These are phyloP conservation scores for Hafferia zeledoni DNA, from an alignment of 2,797 vertebrate species.

Conservation along the genomic window DNA sequence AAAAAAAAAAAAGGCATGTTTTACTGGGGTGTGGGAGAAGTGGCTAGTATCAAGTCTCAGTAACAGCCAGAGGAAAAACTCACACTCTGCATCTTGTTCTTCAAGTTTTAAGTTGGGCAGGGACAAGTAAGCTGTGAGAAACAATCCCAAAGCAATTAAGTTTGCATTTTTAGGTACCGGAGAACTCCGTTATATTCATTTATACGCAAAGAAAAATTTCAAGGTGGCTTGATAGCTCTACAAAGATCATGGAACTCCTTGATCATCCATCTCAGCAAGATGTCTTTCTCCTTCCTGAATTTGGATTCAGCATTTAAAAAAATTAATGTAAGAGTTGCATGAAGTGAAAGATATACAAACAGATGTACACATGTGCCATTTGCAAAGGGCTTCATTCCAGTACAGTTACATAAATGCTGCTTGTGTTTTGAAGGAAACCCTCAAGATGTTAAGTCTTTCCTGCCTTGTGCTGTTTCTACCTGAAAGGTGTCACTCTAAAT, in stretches of 20 bases:
- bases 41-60: neutral
- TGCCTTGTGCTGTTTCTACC: neutral
- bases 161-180: neutral
- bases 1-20: neutral
- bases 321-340: accelerated
- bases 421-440: neutral
- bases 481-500: neutral
- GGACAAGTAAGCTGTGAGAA: neutral
- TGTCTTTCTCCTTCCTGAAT: neutral
- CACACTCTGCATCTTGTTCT: neutral
- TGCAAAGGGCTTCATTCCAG: neutral
- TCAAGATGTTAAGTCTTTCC: neutral
- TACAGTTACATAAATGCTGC: neutral
- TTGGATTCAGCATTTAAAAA: neutral
- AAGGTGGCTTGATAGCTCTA: neutral
- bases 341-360: neutral
- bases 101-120: slow-evolving; percentile 2
- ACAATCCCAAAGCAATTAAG: neutral
- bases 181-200: neutral
- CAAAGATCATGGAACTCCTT: neutral
- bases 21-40: neutral
- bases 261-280: neutral
- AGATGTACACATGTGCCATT: accelerated
- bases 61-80: neutral
- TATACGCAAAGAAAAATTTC: neutral